Percentiles rank a stretch among this genome's conserved stretches.
phyloP scores from a whole-genome alignment of 2,888 invertebrate species.

The Teinopalpus imperialis region DNA sequence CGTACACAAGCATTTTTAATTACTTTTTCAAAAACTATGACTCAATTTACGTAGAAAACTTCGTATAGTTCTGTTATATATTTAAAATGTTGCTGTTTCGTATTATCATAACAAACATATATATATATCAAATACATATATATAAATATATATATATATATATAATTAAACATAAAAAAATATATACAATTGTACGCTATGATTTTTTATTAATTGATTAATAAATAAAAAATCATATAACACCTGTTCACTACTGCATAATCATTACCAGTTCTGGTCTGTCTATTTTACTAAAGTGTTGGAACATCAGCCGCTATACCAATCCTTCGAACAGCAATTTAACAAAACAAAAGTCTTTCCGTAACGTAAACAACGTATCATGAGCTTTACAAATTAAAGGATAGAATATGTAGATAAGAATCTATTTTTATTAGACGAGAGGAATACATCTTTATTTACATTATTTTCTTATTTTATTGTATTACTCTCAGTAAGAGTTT shows the following conservation, averaged over 20 bases:
- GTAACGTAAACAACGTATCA: constrained; percentile 63
- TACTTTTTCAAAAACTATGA: too few species aligned
- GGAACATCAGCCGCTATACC: constrained; percentile 50
- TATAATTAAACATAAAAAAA: too few species aligned
- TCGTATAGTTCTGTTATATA: too few species aligned
- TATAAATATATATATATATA: too few species aligned
- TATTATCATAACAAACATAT: too few species aligned
- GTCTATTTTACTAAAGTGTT: constrained; percentile 71
- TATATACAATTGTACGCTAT: too few species aligned
- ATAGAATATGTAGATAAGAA: constrained; percentile 44
- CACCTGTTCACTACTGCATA: constrained; percentile 41
- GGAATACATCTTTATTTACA: constrained; percentile 49
- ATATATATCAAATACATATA: too few species aligned
- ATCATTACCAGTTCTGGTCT: constrained; percentile 44
- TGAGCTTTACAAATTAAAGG: constrained; percentile 45
- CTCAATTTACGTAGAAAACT: too few species aligned
- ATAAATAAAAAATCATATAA: too few species aligned
- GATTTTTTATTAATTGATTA: too few species aligned
- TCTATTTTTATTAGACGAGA: constrained; percentile 40
- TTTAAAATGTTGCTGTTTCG: too few species aligned
- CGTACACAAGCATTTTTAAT: neutral
- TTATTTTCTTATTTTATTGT: constrained; percentile 50
- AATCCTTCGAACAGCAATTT: constrained; percentile 53
- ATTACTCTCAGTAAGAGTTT: neutral
- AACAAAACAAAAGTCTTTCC: constrained; percentile 63